Base-by-base conservation (phyloP, 2,113 vertebrate genomes). In the Siniperca chuatsi region DNA sequence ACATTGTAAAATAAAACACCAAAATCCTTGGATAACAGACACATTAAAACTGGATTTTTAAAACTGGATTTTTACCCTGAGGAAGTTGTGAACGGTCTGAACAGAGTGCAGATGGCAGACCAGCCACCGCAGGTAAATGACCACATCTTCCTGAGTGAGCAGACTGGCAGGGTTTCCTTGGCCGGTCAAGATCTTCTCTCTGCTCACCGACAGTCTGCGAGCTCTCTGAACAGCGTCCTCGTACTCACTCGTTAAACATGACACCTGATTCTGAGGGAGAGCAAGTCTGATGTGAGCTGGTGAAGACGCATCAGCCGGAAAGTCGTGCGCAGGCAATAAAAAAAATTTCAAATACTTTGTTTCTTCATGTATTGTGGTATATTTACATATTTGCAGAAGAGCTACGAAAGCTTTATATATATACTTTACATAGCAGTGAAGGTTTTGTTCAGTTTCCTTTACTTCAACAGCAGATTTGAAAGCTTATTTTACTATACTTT, bases 71-170 rank as follows among this genome's bases (percentile, higher is more conserved):
- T 89, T 87, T 90, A 97, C 96, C 92, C 83, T 86, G 33, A 96
- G 82, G 86, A 96, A 97, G 82, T 0, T 64, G 78, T 95, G 94
- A 87, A 97, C 64, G 16, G 84, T 90, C 64, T 92, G 91, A 33
- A 95, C 78, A 44, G 95, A 95, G 57, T 94, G 93, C 33, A 97
- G 79, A 42, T 96, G 95, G 76, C 94, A 96, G 80, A 96, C 69
- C 48, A 97, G 83, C 94, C 95, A 95, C 54, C 70, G 90, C 2
- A 92, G 93, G 57, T 96, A 96, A 84, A 97, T 94, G 46, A 90
- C 40, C 75, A 95, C 82, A 44, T 97, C 96, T 44, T 96, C 96
- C 83, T 71, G 87, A 4, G 89, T 95, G 80, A 96, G 89, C 61
- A 87, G 75, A 71, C 72, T 85, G 44, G 90, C 23, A 0, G 70